Evolutionary conservation across 2,888 invertebrate species (phyloP).

Genomic region (Colostygia pectinataria): DNA sequence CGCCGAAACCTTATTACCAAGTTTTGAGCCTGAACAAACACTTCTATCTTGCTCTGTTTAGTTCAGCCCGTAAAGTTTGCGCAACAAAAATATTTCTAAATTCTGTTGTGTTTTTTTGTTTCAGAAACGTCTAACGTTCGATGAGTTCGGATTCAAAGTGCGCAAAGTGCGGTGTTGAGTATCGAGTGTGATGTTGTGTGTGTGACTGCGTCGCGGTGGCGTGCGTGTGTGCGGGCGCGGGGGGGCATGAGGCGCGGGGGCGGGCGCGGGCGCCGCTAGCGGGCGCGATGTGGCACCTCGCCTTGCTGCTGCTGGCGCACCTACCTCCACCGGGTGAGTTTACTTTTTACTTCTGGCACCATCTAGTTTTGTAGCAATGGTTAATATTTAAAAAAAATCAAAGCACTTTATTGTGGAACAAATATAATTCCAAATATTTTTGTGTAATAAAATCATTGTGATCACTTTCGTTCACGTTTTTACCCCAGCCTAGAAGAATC

Average conservation of each 20-base stretch:
- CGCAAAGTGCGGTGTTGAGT: constrained; percentile 14
- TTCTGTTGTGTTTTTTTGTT: constrained; percentile 15
- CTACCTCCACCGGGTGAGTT: constrained; percentile 61
- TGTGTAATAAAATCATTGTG: too few species aligned
- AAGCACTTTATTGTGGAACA: too few species aligned
- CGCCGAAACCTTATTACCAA: constrained; percentile 15
- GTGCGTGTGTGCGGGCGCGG: constrained; percentile 33
- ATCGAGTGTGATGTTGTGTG: constrained; percentile 35
- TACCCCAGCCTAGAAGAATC: too few species aligned
- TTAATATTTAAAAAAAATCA: too few species aligned
- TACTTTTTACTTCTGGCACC: not conserved
- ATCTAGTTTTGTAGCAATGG: not conserved
- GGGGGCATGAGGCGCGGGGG: constrained; percentile 47
- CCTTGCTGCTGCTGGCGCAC: constrained; percentile 64
- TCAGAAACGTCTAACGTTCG: constrained; percentile 17
- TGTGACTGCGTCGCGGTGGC: constrained; percentile 37
- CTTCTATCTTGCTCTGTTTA: constrained; percentile 24
- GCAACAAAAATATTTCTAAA: constrained; percentile 27
- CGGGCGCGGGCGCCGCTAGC: constrained; percentile 54
- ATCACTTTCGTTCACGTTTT: too few species aligned
- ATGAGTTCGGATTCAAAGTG: constrained; percentile 12
- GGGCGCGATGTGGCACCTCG: constrained; percentile 59
- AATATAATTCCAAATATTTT: too few species aligned
- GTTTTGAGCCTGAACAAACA: constrained; percentile 33
- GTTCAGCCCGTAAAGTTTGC: constrained; percentile 30